Percentiles rank a stretch among this genome's conserved stretches.
phyloP scores from a whole-genome alignment of 2,888 invertebrate genomes.

The Standfussiana lucernea region DNA sequence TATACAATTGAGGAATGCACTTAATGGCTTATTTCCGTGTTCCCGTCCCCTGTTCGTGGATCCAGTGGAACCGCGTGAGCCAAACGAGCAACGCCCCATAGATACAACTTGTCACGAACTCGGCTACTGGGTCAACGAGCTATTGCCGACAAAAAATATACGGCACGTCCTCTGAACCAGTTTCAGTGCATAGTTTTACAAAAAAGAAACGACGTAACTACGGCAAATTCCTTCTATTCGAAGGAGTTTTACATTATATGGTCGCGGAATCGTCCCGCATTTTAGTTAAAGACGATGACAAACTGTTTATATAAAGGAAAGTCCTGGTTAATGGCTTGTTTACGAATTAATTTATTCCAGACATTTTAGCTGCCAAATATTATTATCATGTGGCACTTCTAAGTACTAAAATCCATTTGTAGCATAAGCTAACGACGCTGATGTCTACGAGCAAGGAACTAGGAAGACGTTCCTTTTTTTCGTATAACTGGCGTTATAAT shows the following conservation, averaged over 20 bases:
- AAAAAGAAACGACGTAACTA: slow-evolving; percentile 23
- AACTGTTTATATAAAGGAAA: slow-evolving; percentile 33
- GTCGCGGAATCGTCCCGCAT: slow-evolving; percentile 10
- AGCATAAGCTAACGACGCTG: neutral
- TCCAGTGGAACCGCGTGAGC: slow-evolving; percentile 58
- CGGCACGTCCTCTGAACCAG: slow-evolving; percentile 47
- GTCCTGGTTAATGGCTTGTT: slow-evolving; percentile 34
- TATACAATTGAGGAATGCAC: slow-evolving; percentile 48
- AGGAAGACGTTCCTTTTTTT: slow-evolving; percentile 14
- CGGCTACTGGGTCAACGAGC: slow-evolving; percentile 86
- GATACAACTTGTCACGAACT: slow-evolving; percentile 83
- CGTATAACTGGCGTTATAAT: neutral
- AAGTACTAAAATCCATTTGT: neutral
- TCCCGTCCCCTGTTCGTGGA: slow-evolving; percentile 54
- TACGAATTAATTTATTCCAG: slow-evolving; percentile 24
- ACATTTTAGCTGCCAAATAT: slow-evolving; percentile 39
- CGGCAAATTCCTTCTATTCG: slow-evolving; percentile 7
- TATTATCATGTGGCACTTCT: slow-evolving; percentile 18
- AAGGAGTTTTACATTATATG: slow-evolving; percentile 12
- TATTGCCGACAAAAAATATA: slow-evolving; percentile 72
- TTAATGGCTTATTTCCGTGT: slow-evolving; percentile 67
- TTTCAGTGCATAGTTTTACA: slow-evolving; percentile 52
- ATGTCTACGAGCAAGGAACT: neutral
- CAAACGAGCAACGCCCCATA: slow-evolving; percentile 73
- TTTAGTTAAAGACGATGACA: slow-evolving; percentile 14